Evolutionary conservation across 1,140 invertebrate genomes (phyloP).

Genomic region (Procambarus virginalis): DNA sequence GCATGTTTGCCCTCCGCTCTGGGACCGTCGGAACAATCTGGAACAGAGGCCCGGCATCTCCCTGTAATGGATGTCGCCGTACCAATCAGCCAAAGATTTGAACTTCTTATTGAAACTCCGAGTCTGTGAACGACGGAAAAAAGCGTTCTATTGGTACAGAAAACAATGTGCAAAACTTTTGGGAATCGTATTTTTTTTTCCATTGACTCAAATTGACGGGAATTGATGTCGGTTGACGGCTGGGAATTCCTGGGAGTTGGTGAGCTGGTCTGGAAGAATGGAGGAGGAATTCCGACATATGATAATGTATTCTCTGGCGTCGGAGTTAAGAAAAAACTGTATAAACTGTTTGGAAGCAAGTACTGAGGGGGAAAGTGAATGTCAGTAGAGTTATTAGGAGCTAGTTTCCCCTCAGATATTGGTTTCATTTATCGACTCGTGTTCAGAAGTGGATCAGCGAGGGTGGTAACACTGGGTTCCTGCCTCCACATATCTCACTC

Average conservation of each 20-base stretch:
- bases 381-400: too few relatives aligned
- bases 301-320: background rate
- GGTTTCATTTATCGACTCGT: too few relatives aligned
- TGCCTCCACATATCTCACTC: background rate
- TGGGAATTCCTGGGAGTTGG: background rate
- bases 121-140: slow-evolving; percentile 53
- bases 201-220: slow-evolving; percentile 60
- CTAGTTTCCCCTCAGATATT: too few relatives aligned
- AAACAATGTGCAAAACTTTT: slow-evolving; percentile 67
- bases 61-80: slow-evolving; percentile 49
- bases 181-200: slow-evolving; percentile 64
- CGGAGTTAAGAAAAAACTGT: background rate
- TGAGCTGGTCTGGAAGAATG: background rate
- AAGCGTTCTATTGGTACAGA: slow-evolving; percentile 56
- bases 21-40: slow-evolving; percentile 26
- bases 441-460: too few relatives aligned
- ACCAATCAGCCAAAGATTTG: slow-evolving; percentile 65
- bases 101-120: slow-evolving; percentile 66
- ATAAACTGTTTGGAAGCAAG: too few relatives aligned
- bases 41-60: background rate
- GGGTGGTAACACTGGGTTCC: too few relatives aligned
- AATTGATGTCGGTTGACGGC: slow-evolving; percentile 37
- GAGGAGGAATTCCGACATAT: background rate
- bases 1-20: too few relatives aligned
- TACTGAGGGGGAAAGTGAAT: too few relatives aligned